Evolutionary conservation across 2,888 invertebrate species (phyloP).

Genomic region (Unio pictorum): DNA sequence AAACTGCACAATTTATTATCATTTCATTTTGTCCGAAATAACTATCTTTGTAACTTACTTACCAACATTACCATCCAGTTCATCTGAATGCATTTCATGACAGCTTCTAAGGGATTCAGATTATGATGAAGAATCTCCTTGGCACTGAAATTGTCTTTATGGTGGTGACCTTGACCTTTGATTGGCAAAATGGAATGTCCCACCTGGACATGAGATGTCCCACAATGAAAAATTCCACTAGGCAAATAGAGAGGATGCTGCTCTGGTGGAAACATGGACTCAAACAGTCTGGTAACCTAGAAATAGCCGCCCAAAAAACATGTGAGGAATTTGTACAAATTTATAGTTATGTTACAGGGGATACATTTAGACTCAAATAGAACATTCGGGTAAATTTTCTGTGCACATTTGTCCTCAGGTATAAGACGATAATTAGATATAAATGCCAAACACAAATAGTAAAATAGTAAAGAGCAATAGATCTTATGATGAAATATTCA

Average conservation of each 20-base stretch:
- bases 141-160: conserved; percentile 7
- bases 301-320: conserved; percentile 3
- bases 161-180: conserved; percentile 16
- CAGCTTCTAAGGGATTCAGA: conserved; percentile 79
- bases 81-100: conserved; percentile 90
- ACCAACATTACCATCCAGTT: conserved; percentile 94
- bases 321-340: too few relatives aligned
- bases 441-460: too few relatives aligned
- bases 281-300: conserved; percentile 61
- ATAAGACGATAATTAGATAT: too few relatives aligned
- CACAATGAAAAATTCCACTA: conserved; percentile 40
- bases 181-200: conserved; percentile 65
- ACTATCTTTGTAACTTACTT: conserved; percentile 14
- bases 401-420: too few relatives aligned
- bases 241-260: conserved; percentile 49
- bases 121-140: conserved; percentile 68
- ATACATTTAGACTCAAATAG: too few relatives aligned
- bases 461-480: too few relatives aligned
- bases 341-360: too few relatives aligned
- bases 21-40: not conserved
- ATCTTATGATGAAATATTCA: too few relatives aligned
- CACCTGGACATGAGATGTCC: conserved; percentile 57
- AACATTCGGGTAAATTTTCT: too few relatives aligned
- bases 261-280: conserved; percentile 73
- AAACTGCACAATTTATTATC: not conserved